A percentile compares a stretch with the other conserved stretches of the same genome.
These are phyloP conservation scores for Bos javanicus DNA, from an alignment of 2,113 vertebrate species.

Conservation along the genomic window DNA sequence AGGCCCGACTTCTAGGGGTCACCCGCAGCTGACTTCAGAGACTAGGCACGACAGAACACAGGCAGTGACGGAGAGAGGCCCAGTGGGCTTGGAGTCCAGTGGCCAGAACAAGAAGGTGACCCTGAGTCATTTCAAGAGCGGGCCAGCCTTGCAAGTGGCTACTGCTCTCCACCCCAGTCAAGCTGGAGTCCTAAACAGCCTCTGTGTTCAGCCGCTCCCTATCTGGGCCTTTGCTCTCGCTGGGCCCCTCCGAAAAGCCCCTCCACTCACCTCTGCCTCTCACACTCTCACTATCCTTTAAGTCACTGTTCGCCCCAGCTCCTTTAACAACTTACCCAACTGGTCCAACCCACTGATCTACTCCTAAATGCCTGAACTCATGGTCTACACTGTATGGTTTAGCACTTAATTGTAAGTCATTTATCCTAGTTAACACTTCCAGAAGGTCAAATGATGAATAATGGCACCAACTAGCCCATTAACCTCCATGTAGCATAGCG, in stretches of 20 bases:
- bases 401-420: not conserved
- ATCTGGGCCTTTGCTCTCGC: not conserved
- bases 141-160: not conserved
- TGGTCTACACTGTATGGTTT: not conserved
- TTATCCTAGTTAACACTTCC: not conserved
- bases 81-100: not conserved
- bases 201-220: not conserved
- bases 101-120: not conserved
- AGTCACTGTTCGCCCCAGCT: not conserved
- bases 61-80: not conserved
- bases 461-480: constrained; percentile 9
- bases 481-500: not conserved
- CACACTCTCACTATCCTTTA: not conserved
- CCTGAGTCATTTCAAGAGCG: not conserved
- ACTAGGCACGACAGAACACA: not conserved
- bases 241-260: not conserved
- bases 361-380: not conserved
- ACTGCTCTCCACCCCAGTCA: not conserved
- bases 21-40: not conserved
- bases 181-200: not conserved
- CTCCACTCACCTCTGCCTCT: not conserved
- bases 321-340: not conserved
- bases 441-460: not conserved
- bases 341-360: not conserved
- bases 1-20: not conserved